Percentiles rank a stretch among this genome's conserved stretches.
Conservation (phyloP, 1,140 invertebrate genomes). For the Heliconius hewitsoni region DNA sequence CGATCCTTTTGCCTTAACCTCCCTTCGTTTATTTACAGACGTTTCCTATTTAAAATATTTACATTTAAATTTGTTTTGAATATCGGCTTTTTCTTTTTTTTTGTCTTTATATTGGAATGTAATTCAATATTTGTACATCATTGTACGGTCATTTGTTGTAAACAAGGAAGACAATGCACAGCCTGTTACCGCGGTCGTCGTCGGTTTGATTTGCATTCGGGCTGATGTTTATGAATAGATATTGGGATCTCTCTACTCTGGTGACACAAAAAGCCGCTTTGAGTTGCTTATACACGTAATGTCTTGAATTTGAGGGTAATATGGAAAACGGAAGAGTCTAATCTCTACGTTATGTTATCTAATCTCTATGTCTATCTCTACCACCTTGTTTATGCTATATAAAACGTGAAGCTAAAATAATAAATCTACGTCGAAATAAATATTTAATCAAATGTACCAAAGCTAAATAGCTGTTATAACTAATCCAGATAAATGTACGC, state of each 20-base stretch:
- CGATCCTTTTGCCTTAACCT: conserved; percentile 16
- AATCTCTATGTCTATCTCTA: neutral
- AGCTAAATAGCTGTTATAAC: neutral
- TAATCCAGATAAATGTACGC: neutral
- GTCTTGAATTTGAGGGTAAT: no score
- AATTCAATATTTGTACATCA: no score
- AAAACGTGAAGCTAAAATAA: neutral
- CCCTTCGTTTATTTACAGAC: neutral
- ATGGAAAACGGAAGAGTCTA: neutral
- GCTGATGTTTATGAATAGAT: no score
- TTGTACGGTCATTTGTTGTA: no score
- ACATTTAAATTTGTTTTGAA: conserved; percentile 3
- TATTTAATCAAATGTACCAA: neutral
- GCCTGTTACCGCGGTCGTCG: no score
- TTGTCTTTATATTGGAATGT: no score
- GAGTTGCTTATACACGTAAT: no score
- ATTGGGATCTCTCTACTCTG: no score
- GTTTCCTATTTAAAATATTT: conserved; percentile 3
- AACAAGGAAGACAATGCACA: no score
- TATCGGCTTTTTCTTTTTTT: neutral
- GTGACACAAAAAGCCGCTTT: no score
- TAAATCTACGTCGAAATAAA: neutral
- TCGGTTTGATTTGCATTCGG: no score
- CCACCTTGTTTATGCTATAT: neutral
- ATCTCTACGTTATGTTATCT: neutral